Conservation (phyloP, 2,113 vertebrate species). For the Hippoglossus stenolepis region DNA sequence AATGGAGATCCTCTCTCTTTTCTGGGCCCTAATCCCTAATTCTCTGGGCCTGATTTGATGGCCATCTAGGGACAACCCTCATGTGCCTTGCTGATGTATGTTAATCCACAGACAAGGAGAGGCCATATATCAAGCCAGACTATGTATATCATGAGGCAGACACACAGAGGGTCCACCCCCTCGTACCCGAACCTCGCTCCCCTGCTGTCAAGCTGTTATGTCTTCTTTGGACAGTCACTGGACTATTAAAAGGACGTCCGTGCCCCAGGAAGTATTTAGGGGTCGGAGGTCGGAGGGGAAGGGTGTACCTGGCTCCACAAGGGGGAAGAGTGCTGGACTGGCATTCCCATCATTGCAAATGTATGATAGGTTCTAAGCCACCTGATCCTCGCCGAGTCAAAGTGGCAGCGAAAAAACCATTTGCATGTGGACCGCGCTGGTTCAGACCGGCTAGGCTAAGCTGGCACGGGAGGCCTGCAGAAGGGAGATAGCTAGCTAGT, state of each 20-base stretch:
- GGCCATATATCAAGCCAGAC: slow-evolving; percentile 68
- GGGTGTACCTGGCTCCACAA: slow-evolving; percentile 68
- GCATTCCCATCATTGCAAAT: slow-evolving; percentile 52
- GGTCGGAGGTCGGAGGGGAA: slow-evolving; percentile 67
- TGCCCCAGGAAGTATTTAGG: slow-evolving; percentile 57
- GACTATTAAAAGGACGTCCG: slow-evolving; percentile 75
- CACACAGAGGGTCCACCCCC: slow-evolving; percentile 47
- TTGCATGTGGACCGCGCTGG: slow-evolving; percentile 56
- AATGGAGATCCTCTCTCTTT: slow-evolving; percentile 49
- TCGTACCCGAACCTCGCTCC: slow-evolving; percentile 32
- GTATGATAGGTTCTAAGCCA: slow-evolving; percentile 49
- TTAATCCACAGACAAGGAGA: slow-evolving; percentile 70
- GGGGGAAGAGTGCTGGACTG: slow-evolving; percentile 49
- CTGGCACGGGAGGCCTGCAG: slow-evolving; percentile 52
- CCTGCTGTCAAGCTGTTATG: slow-evolving; percentile 66
- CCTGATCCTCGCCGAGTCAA: slow-evolving; percentile 58
- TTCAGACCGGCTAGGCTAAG: slow-evolving; percentile 47
- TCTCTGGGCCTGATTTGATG: slow-evolving; percentile 64
- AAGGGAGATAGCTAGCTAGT: slow-evolving; percentile 58
- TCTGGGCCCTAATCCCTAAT: slow-evolving; percentile 63
- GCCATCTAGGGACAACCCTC: slow-evolving; percentile 73
- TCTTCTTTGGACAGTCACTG: slow-evolving; percentile 69
- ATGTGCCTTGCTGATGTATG: slow-evolving; percentile 62
- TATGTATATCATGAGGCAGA: slow-evolving; percentile 74
- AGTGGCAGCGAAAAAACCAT: slow-evolving; percentile 61